A percentile compares a stretch with the other conserved stretches of the same genome.
phyloP scores from a whole-genome alignment of 2,113 vertebrate genomes.

The Crotalus viridis region DNA sequence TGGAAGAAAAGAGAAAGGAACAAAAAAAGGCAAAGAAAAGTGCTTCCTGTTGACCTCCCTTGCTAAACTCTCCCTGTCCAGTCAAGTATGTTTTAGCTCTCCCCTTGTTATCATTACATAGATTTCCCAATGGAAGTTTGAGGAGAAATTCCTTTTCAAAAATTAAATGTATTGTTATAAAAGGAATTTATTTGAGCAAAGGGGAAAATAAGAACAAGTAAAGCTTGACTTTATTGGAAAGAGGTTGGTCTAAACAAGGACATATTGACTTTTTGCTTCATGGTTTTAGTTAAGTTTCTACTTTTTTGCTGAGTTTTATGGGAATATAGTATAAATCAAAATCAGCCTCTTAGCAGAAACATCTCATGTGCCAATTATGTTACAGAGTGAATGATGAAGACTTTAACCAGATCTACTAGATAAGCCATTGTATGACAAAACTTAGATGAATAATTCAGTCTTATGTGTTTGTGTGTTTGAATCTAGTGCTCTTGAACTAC shows the following conservation, averaged over 20 bases:
- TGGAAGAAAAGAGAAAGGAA: not conserved
- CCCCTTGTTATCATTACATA: not conserved
- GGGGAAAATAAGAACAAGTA: not conserved
- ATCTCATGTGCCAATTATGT: not conserved
- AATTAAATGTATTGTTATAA: not conserved
- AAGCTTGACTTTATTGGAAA: not conserved
- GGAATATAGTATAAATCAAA: not conserved
- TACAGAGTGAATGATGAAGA: not conserved
- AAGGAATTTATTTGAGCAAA: not conserved
- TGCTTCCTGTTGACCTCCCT: not conserved
- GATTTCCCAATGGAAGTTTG: not conserved
- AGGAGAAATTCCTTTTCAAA: not conserved
- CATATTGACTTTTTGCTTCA: not conserved
- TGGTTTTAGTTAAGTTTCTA: not conserved
- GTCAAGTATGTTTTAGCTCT: not conserved
- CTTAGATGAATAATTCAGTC: not conserved
- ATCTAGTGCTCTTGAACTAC: not conserved
- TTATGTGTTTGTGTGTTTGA: not conserved
- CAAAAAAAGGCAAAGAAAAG: not conserved
- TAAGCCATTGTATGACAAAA: not conserved
- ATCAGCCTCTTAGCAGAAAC: not conserved
- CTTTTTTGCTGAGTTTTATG: not conserved
- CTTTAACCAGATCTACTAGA: not conserved
- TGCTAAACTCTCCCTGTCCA: not conserved
- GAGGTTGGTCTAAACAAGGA: not conserved